Base-by-base conservation (phyloP, 2,888 invertebrate species). In the Zelleria hepariella region DNA sequence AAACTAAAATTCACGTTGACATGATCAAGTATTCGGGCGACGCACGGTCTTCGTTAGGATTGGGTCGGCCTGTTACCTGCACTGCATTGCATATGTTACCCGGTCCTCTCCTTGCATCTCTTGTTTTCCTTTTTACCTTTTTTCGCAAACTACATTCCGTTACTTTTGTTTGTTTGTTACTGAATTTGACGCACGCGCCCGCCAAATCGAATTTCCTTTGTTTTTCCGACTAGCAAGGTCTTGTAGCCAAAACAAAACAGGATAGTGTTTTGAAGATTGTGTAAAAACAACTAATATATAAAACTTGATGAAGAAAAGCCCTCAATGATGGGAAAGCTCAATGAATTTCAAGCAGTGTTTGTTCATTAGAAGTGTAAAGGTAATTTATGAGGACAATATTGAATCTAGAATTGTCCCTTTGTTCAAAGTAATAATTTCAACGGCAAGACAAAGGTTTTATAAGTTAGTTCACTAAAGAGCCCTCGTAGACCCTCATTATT, bases 21-120 rank as follows among this genome's bases (percentile, higher is more conserved):
- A 76, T 64, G 63, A 78, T 86, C 84, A 80, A 68, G 85, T 87
- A 87, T 87, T 81, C 86, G 67, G 59, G 60, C 66, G 68, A 71
- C 87, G 82, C 77, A 71, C 80, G 65, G 71, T 74, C 75, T 83
- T 87, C 87, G 87, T 87, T 87, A 87, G 86, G 72, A 71, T 49
- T 21, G 55, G 32, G 60, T 67, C 74, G 71, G 68, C 68, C 77
- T 78, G 75, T 78, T 82, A 86, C 87, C 87, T 86, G 85, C 78
- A 64, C 82, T 84, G 87, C 87, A 87, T 86, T 83, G 87, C 87
- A 86, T 87, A 87, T 86, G 87, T 86, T 86, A 85, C 20, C 57
- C 27, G 8, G 52, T 54, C 32, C 47, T 42, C 47, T 24, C 47
- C 55, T 10, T 53, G 52, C 57, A 60, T 58, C 23, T 32, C 52